Conservation (phyloP, 2,113 vertebrate genomes). For the Laticauda colubrina region DNA sequence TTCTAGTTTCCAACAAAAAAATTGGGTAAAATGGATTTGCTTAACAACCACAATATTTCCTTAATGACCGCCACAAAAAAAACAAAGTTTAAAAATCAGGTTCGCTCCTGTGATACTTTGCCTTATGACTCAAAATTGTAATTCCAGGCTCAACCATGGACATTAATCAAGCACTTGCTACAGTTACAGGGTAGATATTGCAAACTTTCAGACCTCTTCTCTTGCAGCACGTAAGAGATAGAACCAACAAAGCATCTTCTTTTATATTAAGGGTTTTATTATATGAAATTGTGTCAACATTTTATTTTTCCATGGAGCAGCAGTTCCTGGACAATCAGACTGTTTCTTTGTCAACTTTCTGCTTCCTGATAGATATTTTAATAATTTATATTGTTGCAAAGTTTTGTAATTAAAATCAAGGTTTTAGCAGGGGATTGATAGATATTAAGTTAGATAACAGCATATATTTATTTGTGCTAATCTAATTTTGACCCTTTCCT, state of each 20-base stretch:
- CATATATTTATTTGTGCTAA: background rate
- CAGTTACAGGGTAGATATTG: background rate
- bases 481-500: background rate
- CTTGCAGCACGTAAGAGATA: background rate
- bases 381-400: background rate
- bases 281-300: background rate
- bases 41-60: background rate
- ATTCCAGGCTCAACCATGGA: background rate
- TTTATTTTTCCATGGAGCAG: background rate
- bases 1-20: background rate
- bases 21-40: background rate
- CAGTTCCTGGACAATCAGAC: background rate
- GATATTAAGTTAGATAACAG: background rate
- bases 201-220: background rate
- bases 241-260: background rate
- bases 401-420: background rate
- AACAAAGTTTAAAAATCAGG: background rate
- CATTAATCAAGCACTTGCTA: background rate
- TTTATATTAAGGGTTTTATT: background rate
- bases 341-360: background rate
- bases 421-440: background rate
- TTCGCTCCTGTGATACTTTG: background rate
- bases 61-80: background rate
- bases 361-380: background rate
- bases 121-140: background rate